Base-by-base conservation (phyloP, 1,140 invertebrate genomes). In the Pemphigus obesinymphae region DNA sequence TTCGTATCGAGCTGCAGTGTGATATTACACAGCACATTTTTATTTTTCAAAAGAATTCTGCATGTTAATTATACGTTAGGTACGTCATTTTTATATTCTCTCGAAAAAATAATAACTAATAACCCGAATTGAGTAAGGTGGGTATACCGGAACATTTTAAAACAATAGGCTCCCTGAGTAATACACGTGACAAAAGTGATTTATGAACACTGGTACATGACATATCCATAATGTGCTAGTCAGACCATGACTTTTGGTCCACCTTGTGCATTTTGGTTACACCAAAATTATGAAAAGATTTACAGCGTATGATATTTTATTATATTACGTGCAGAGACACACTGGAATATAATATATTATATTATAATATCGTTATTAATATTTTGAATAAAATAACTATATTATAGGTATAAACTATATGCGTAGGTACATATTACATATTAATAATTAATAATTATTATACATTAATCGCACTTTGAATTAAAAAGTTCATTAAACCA, bases 161-260 rank as follows among this genome's bases (percentile, higher is more conserved):
- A 80, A 80, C 55, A 80, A 80, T 80, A 80, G 75, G 17, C 20
- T 0, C 73, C 31, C 31, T 15, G 53, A 58, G 53, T 61, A 34
- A 78, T 29, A 61, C 37, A 78, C n/a, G 55, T 80, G 76, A 63
- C 76, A 80, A 58, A 63, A 80, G 37, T 80, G 76, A 80, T 80
- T 80, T 80, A 80, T 80, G 53, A 63, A 61, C 37, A 63, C 23
- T 3, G 55, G 31, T 61, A 80, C 76, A 80, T 29, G 55, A 45
- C 76, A 80, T 63, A 43, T 80, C 76, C 76, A 80, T 80, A 80
- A 63, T 26, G 76, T 80, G 53, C 31, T 78, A 26, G 75, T 37
- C 53, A n/a, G 68, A 73, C 37, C 50, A 58, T 72, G 43, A 58
- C 53, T 55, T 73, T 73, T 48, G 43, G 70, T 73, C 26, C 70